These are phyloP conservation scores for Phaethon lepturus DNA, from an alignment of 2,113 vertebrate species.

Conservation along the genomic window DNA sequence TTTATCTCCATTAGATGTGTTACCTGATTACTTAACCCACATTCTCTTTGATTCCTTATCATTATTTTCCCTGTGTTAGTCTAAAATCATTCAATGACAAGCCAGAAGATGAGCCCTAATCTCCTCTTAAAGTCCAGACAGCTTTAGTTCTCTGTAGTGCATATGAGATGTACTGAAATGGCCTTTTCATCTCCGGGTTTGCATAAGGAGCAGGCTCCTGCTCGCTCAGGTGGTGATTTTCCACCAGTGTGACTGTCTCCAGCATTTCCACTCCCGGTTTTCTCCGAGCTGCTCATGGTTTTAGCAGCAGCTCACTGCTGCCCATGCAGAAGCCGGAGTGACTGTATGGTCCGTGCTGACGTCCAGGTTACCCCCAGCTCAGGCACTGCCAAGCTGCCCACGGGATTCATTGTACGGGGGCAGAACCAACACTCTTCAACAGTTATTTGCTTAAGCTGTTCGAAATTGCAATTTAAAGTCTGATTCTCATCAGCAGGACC, in stretches of 20 bases:
- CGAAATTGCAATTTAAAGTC: background rate
- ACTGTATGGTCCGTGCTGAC: background rate
- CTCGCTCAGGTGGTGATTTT: background rate
- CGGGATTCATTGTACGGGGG: fast-evolving
- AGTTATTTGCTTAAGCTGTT: background rate
- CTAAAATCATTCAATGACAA: background rate
- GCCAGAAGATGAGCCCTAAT: background rate
- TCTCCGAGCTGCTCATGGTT: background rate
- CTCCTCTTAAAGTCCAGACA: background rate
- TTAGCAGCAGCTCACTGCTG: background rate
- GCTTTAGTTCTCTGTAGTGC: background rate
- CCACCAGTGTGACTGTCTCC: background rate
- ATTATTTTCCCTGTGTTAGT: background rate
- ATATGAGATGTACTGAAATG: background rate
- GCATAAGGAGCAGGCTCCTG: background rate
- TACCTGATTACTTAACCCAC: background rate
- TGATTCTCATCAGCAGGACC: background rate
- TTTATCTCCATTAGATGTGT: background rate
- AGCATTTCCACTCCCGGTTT: background rate
- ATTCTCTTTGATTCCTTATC: background rate
- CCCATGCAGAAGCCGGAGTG: background rate
- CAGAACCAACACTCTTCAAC: background rate
- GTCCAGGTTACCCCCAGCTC: background rate
- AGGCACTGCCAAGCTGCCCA: background rate
- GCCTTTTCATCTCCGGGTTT: background rate